phyloP scores from a whole-genome alignment of 30 jellyfish, hydroid and myxozoan species.

The Chrysaora quinquecirrha region DNA sequence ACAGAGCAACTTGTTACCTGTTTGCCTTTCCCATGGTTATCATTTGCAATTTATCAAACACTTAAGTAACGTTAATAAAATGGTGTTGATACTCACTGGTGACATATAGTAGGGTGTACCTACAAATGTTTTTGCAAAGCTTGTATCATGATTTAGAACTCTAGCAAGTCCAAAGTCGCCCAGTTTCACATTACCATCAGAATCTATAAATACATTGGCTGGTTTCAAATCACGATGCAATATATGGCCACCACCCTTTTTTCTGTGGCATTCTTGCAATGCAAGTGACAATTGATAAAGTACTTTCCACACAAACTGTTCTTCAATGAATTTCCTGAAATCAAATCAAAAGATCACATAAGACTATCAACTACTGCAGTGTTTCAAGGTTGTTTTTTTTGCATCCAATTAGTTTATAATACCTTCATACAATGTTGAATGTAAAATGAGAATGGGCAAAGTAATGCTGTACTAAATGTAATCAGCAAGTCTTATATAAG shows the following conservation, averaged over 20 bases:
- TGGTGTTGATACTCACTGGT: conserved; percentile 90
- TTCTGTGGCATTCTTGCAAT: conserved; percentile 83
- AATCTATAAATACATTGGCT: conserved; percentile 87
- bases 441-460: too few relatives aligned
- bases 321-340: conserved; percentile 81
- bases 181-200: conserved; percentile 75
- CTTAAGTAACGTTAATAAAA: too few relatives aligned
- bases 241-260: conserved; percentile 77
- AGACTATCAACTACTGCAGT: too few relatives aligned
- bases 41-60: too few relatives aligned
- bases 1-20: too few relatives aligned
- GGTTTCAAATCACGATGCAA: conserved; percentile 91
- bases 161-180: conserved; percentile 97
- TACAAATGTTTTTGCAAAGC: conserved; percentile 92
- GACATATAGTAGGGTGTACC: conserved; percentile 97
- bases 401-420: too few relatives aligned
- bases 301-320: conserved; percentile 85
- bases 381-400: too few relatives aligned
- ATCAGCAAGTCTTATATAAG: too few relatives aligned
- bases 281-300: conserved; percentile 82
- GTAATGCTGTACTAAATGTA: too few relatives aligned
- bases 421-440: too few relatives aligned
- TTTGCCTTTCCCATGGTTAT: too few relatives aligned
- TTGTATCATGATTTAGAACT: conserved; percentile 79
- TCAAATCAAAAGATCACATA: too few relatives aligned